A percentile compares a stretch with the other conserved stretches of the same genome.
These are phyloP conservation scores for Euplagia quadripunctaria DNA, from an alignment of 2,888 invertebrate genomes.

Conservation along the genomic window DNA sequence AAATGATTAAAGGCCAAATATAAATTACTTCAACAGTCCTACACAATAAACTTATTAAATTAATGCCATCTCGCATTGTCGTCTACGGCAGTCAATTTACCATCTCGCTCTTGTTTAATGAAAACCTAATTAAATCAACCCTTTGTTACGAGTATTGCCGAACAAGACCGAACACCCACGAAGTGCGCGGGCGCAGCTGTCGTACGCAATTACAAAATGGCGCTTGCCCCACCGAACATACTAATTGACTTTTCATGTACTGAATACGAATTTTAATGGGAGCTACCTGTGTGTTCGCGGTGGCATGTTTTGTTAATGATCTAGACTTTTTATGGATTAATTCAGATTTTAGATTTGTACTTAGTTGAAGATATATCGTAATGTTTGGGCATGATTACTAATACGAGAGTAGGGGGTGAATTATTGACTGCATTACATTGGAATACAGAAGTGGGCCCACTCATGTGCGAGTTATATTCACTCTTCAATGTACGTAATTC, in stretches of 20 bases:
- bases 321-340: slow-evolving; percentile 46
- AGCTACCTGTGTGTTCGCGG: slow-evolving; percentile 64
- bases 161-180: slow-evolving; percentile 60
- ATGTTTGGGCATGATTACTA: neutral
- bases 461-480: too few relatives aligned
- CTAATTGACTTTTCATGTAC: slow-evolving; percentile 88
- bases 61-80: slow-evolving; percentile 7
- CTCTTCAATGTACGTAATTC: too few relatives aligned
- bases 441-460: too few relatives aligned
- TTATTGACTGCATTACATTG: neutral
- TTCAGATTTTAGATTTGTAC: slow-evolving; percentile 28
- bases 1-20: neutral
- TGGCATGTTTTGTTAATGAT: slow-evolving; percentile 59
- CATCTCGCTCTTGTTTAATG: slow-evolving; percentile 41
- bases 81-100: slow-evolving; percentile 13
- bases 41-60: neutral
- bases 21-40: slow-evolving; percentile 1
- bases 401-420: neutral
- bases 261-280: slow-evolving; percentile 62
- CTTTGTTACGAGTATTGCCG: slow-evolving; percentile 39
- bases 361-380: slow-evolving; percentile 16
- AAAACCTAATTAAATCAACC: slow-evolving; percentile 59
- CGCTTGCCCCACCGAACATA: slow-evolving; percentile 69
- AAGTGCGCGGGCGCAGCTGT: slow-evolving; percentile 77
- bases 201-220: slow-evolving; percentile 80